Base-by-base conservation (phyloP, 2,113 vertebrate genomes). In the Tupaia chinensis region DNA sequence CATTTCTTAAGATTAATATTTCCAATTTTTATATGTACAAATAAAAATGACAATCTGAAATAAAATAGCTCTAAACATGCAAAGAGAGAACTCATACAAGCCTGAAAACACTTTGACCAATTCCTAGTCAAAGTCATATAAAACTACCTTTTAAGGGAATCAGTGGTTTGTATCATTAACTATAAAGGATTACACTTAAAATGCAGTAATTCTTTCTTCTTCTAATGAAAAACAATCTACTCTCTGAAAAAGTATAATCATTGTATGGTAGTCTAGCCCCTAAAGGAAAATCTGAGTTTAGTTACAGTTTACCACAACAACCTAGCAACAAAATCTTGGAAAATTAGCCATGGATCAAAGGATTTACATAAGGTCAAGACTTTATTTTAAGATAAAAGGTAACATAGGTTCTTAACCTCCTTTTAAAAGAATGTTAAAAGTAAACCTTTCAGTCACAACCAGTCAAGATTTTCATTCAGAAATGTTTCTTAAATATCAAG, bases 401-500 rank as follows among this genome's bases (percentile, higher is more conserved):
- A 97, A 96, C 96, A 97, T 91, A 96, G 97, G 96, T 95, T 91
- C 87, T 97, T 93, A 96, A 97, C 91, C 92, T 97, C n/a, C 80
- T 79, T 94, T 92, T 94, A 74, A 94, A 91, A 91, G 82, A 97
- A 80, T 15, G 58, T 4, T 89, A 87, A 89, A 96, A 53, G 80
- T 89, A 72, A 96, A 76, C 82, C 95, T 90, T 72, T 78, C 5
- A 70, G 56, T 89, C 60, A 60, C 27, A 82, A 81, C 10, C 53
- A 89, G 73, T 86, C 65, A 78, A 95, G 87, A 88, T 32, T 95
- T 97, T 90, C 77, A 97, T 92, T 97, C 54, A 98, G 73, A 72
- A 96, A 79, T 44, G n/a, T 72, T 81, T 94, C 65, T 98, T 99
- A 99, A 97, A 99, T 99, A 96, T 99, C 99, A 98, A 99, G 44